These are phyloP conservation scores for Papilio xuthus DNA, from an alignment of 1,140 invertebrate genomes.

Conservation along the genomic window DNA sequence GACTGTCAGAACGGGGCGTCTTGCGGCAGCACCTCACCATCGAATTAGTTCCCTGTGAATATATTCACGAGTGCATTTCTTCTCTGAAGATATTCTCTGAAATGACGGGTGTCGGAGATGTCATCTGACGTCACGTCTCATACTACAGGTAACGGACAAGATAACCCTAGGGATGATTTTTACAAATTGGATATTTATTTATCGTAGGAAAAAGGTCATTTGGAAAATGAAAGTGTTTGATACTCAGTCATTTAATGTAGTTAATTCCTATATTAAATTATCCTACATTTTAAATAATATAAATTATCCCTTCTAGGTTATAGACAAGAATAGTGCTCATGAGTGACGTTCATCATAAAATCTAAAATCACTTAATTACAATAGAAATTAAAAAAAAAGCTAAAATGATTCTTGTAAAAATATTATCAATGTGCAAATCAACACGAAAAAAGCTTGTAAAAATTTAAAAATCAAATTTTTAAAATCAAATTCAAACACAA, in stretches of 20 bases:
- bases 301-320: too few species aligned
- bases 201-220: neutral
- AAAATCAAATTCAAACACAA: constrained; percentile 7
- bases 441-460: neutral
- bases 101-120: constrained; percentile 64
- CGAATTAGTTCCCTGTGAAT: constrained; percentile 65
- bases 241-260: neutral
- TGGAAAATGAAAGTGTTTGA: neutral
- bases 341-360: neutral
- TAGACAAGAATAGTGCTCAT: too few species aligned
- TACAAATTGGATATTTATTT: neutral
- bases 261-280: too few species aligned
- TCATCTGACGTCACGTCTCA: constrained; percentile 54
- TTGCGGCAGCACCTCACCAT: constrained; percentile 51
- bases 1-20: constrained; percentile 56
- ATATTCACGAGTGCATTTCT: constrained; percentile 55
- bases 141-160: constrained; percentile 38
- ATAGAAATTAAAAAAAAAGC: neutral
- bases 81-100: constrained; percentile 54
- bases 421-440: neutral
- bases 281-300: too few species aligned
- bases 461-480: too few species aligned
- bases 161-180: constrained; percentile 38
- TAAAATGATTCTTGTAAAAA: neutral
- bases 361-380: neutral